phyloP scores from a whole-genome alignment of 1,140 invertebrate genomes.

The Orius insidiosus region DNA sequence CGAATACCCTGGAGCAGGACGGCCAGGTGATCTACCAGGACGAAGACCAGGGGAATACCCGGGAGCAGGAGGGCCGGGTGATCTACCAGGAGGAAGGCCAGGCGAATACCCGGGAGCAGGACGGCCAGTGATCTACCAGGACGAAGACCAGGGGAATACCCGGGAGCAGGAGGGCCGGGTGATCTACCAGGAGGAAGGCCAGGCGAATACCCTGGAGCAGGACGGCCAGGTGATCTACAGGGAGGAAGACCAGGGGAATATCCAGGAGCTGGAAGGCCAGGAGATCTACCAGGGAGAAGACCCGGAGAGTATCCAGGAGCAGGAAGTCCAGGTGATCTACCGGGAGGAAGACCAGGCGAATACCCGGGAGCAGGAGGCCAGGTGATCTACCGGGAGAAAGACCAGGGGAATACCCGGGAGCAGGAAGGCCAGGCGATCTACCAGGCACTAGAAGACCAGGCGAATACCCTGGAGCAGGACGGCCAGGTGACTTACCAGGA shows the following conservation, averaged over 20 bases:
- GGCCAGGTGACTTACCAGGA: slow-evolving; percentile 12
- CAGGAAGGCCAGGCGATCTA: not conserved
- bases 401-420: slow-evolving; percentile 13
- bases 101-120: slow-evolving; percentile 13
- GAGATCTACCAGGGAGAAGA: slow-evolving; percentile 6
- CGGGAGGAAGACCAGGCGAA: slow-evolving; percentile 14
- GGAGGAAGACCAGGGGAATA: slow-evolving; percentile 14
- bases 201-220: slow-evolving; percentile 15
- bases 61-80: slow-evolving; percentile 3
- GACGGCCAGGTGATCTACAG: slow-evolving; percentile 2
- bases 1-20: slow-evolving; percentile 8
- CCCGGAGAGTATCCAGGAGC: slow-evolving; percentile 14
- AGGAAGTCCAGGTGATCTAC: too few species aligned
- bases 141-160: slow-evolving; percentile 12
- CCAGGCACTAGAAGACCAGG: slow-evolving; percentile 7
- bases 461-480: slow-evolving; percentile 6
- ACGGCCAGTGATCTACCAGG: slow-evolving; percentile 3
- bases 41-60: slow-evolving; percentile 17
- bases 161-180: too few species aligned
- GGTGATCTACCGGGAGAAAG: slow-evolving; percentile 10
- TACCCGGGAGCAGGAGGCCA: slow-evolving; percentile 15
- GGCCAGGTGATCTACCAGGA: slow-evolving; percentile 10
- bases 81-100: slow-evolving; percentile 12
- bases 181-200: too few species aligned
- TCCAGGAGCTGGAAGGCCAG: slow-evolving; percentile 13